A percentile compares a stretch with the other conserved stretches of the same genome.
phyloP scores from a whole-genome alignment of 2,113 vertebrate genomes.

The Odobenus rosmarus region DNA sequence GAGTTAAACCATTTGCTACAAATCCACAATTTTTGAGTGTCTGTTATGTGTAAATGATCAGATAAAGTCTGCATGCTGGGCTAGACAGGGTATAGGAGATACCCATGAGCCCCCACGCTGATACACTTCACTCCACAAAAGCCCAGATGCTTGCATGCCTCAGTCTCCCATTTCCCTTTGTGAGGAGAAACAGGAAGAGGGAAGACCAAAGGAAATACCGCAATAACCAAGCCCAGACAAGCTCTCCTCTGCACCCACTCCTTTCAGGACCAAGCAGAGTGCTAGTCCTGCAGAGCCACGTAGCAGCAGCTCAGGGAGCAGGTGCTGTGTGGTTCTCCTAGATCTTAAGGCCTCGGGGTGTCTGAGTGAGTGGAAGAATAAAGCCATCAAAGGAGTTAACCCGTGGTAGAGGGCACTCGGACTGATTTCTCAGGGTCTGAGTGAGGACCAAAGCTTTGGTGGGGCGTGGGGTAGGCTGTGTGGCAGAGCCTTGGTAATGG shows the following conservation, averaged over 20 bases:
- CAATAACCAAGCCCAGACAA: neutral
- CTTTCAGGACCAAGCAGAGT: neutral
- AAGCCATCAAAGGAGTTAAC: neutral
- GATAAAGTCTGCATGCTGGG: neutral
- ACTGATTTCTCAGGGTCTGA: neutral
- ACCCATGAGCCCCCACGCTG: fast-evolving
- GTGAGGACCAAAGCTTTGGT: too few species aligned
- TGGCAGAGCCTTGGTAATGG: neutral
- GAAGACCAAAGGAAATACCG: neutral
- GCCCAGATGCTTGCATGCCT: neutral
- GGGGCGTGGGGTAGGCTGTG: fast-evolving
- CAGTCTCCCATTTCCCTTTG: neutral
- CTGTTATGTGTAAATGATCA: neutral
- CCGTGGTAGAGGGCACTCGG: neutral
- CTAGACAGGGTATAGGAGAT: neutral
- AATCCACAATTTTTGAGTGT: neutral
- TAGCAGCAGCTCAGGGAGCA: neutral
- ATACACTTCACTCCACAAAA: neutral
- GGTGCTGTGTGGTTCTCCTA: neutral
- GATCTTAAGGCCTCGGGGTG: neutral
- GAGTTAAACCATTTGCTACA: neutral
- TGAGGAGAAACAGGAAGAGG: neutral
- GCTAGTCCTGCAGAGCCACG: too few species aligned
- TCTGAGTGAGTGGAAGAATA: neutral
- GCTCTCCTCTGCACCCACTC: neutral